Evolutionary conservation across 1,140 invertebrate species (phyloP).

Genomic region (Trichomalopsis sarcophagae): DNA sequence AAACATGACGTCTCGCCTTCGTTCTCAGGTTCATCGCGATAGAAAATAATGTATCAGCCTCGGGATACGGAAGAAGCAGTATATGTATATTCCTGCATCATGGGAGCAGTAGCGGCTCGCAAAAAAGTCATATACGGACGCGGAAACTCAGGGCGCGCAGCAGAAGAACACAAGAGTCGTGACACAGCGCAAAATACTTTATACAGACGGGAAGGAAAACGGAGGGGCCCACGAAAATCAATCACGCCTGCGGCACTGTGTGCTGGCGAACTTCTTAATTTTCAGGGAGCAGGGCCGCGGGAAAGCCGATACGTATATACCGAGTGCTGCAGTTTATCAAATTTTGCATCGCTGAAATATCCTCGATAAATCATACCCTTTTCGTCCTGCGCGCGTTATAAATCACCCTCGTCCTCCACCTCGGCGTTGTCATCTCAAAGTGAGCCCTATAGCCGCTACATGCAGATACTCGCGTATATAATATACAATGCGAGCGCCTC

Average conservation of each 20-base stretch:
- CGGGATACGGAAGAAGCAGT: not conserved
- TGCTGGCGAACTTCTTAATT: slow-evolving; percentile 46
- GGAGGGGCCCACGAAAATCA: slow-evolving; percentile 26
- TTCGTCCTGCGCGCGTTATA: slow-evolving; percentile 25
- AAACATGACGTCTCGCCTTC: not conserved
- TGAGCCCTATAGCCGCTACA: not conserved
- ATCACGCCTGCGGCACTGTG: slow-evolving; percentile 16
- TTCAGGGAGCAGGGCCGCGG: not conserved
- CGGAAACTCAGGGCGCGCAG: not conserved
- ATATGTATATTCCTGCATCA: not conserved
- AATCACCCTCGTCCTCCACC: slow-evolving; percentile 38
- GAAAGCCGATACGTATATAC: slow-evolving; percentile 32
- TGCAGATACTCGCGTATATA: not conserved
- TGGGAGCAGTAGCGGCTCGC: not conserved
- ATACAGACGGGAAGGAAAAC: not conserved
- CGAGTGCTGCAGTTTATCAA: slow-evolving; percentile 44
- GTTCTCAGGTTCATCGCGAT: slow-evolving; percentile 18
- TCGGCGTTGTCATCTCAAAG: not conserved
- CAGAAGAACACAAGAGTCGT: not conserved
- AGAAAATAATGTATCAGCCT: slow-evolving; percentile 34
- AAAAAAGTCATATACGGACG: not conserved
- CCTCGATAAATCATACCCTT: slow-evolving; percentile 48
- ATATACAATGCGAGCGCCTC: not conserved
- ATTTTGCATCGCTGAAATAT: slow-evolving; percentile 47
- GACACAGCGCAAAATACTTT: slow-evolving; percentile 10